These are phyloP conservation scores for Drosophila lacteicornis DNA, from an alignment of 1,140 invertebrate species.

Conservation along the genomic window DNA sequence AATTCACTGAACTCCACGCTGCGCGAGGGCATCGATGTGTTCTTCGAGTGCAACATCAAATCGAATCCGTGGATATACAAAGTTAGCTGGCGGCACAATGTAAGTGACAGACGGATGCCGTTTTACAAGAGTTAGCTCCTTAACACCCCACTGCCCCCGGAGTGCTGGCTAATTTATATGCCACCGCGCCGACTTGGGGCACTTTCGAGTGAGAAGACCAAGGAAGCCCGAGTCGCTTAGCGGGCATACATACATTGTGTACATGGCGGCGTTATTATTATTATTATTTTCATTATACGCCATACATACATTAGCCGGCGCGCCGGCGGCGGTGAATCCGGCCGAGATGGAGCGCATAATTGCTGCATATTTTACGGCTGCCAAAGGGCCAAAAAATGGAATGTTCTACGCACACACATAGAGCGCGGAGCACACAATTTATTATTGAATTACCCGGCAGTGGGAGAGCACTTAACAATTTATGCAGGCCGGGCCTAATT, in stretches of 20 bases:
- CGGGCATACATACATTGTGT: not conserved
- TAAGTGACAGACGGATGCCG: conserved; percentile 86
- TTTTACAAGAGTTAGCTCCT: conserved; percentile 3
- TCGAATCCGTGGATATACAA: conserved; percentile 95
- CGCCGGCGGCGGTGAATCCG: conserved; percentile 51
- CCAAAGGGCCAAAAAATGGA: conserved; percentile 50
- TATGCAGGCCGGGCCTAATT: conserved; percentile 72
- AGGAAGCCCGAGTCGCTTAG: not conserved
- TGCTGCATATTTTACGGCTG: conserved; percentile 75
- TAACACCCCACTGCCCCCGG: not conserved
- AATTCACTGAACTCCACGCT: conserved; percentile 91
- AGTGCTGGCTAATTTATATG: conserved; percentile 26
- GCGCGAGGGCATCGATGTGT: conserved; percentile 94
- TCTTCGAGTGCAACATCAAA: conserved; percentile 95
- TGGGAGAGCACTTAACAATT: conserved; percentile 75
- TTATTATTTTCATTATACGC: conserved; percentile 75
- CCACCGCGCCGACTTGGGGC: conserved; percentile 6
- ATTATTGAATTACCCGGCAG: conserved; percentile 77
- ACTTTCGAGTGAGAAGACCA: not conserved
- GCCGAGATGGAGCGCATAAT: conserved; percentile 54
- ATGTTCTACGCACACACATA: conserved; percentile 20
- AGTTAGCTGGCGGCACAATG: conserved; percentile 93
- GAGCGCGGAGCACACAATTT: conserved; percentile 48
- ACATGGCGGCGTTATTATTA: conserved; percentile 48
- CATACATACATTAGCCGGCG: conserved; percentile 70